These are phyloP conservation scores for Montipora efflorescens DNA, from an alignment of 64 coral and sea anemone genomes.

Conservation along the genomic window DNA sequence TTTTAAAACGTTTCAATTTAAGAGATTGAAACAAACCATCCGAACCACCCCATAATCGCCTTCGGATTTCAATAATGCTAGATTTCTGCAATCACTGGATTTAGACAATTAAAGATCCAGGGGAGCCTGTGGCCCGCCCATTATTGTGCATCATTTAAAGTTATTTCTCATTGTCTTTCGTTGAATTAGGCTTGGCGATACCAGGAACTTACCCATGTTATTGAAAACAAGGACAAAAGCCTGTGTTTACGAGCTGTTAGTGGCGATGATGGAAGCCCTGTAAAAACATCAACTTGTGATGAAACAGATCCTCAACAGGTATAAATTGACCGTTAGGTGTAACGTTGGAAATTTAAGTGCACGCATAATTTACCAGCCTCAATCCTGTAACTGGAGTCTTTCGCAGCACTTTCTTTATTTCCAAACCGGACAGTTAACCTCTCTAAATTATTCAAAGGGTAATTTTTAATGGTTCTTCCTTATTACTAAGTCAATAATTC, in stretches of 20 bases:
- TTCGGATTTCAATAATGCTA: too few species aligned
- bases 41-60: too few species aligned
- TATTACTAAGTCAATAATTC: too few species aligned
- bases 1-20: too few species aligned
- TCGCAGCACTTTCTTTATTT: too few species aligned
- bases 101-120: background rate
- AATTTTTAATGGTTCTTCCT: too few species aligned
- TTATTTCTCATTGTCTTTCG: background rate
- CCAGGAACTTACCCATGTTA: background rate
- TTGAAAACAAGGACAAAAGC: constrained; percentile 5
- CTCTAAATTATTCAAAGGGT: too few species aligned
- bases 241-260: background rate
- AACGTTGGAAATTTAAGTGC: background rate
- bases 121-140: background rate
- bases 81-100: too few species aligned
- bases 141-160: background rate
- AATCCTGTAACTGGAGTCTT: background rate
- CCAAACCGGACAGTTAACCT: too few species aligned
- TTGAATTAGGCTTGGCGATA: constrained; percentile 10
- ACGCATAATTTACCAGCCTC: background rate
- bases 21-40: too few species aligned
- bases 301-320: constrained; percentile 8
- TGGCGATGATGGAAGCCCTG: background rate
- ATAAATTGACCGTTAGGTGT: background rate
- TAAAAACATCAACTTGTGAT: constrained; percentile 20